phyloP scores from a whole-genome alignment of 1,140 invertebrate genomes.

The Magallana angulata region DNA sequence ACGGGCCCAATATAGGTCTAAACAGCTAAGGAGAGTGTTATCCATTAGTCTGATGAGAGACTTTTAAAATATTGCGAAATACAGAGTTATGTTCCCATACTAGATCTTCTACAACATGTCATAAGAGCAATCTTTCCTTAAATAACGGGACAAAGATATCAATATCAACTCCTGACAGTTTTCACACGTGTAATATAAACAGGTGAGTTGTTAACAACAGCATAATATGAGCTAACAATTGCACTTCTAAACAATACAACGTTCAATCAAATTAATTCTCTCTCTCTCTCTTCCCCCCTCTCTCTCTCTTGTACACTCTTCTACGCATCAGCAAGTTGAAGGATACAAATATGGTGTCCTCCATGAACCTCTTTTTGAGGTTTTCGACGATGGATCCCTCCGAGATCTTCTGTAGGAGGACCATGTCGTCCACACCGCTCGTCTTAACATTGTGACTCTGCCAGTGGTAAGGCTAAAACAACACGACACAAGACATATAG shows the following conservation, averaged over 20 bases:
- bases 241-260: no score
- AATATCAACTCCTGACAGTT: no score
- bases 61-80: no score
- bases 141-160: no score
- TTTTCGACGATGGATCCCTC: conserved; percentile 88
- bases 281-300: neutral
- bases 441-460: conserved; percentile 88
- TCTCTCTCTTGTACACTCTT: neutral
- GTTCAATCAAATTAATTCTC: neutral
- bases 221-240: no score
- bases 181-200: no score
- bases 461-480: conserved; percentile 87
- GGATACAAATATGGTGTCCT: conserved; percentile 89
- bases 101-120: no score
- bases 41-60: no score
- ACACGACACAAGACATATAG: neutral
- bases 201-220: no score
- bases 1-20: conserved; percentile 91
- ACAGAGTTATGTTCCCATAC: no score
- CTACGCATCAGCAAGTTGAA: conserved; percentile 58
- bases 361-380: conserved; percentile 87
- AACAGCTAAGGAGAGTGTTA: neutral
- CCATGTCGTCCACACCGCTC: conserved; percentile 90
- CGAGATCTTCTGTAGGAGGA: conserved; percentile 86
- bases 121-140: no score